phyloP scores from a whole-genome alignment of 2,888 invertebrate species.

The Peribatodes rhomboidaria region DNA sequence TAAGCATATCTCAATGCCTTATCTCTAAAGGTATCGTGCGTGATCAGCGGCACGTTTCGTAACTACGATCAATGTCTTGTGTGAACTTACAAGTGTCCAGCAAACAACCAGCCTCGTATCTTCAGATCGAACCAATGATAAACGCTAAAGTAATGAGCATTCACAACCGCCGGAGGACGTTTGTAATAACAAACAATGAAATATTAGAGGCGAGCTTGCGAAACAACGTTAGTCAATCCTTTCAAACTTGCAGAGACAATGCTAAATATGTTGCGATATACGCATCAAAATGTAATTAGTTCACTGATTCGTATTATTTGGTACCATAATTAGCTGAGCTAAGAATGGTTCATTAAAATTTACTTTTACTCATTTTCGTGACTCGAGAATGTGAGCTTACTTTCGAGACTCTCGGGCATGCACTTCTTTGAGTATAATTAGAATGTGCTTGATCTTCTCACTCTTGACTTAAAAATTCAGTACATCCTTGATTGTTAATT shows the following conservation, averaged over 20 bases:
- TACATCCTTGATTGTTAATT: constrained; percentile 7
- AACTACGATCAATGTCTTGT: constrained; percentile 44
- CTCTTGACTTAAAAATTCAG: constrained; percentile 17
- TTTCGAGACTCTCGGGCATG: constrained; percentile 16
- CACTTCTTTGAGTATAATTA: constrained; percentile 5
- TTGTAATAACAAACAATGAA: constrained; percentile 52
- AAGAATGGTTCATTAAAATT: constrained; percentile 15
- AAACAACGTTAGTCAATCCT: constrained; percentile 58
- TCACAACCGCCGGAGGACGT: constrained; percentile 38
- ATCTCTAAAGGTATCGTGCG: constrained; percentile 9
- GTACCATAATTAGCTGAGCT: constrained; percentile 16
- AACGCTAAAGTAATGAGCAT: constrained; percentile 50
- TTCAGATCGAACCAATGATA: constrained; percentile 50
- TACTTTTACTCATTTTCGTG: constrained; percentile 24
- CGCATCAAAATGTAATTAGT: constrained; percentile 32
- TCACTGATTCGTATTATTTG: constrained; percentile 26
- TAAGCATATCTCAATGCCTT: constrained; percentile 1
- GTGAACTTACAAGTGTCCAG: constrained; percentile 42
- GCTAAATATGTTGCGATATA: constrained; percentile 42
- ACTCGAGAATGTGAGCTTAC: constrained; percentile 8
- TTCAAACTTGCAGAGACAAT: constrained; percentile 54
- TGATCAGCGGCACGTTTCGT: constrained; percentile 17
- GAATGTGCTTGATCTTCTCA: constrained; percentile 10
- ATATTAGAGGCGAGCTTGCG: constrained; percentile 52
- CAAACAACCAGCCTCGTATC: constrained; percentile 39